Base-by-base conservation (phyloP, 1,140 invertebrate species). In the Aphidius ervi region DNA sequence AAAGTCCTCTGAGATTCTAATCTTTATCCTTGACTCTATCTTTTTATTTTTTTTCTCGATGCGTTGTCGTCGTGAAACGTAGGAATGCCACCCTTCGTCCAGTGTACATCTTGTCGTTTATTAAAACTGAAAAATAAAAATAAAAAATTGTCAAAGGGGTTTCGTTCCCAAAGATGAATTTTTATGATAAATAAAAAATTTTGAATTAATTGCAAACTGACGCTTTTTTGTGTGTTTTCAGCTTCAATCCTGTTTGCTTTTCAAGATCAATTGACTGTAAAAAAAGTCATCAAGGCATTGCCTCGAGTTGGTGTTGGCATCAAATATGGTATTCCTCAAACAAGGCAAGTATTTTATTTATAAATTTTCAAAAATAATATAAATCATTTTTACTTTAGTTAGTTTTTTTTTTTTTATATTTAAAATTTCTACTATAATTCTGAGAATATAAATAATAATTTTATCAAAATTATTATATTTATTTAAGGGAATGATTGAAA, bases 221-320 rank as follows among this genome's bases (percentile, higher is more conserved):
- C 69, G 66, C 68, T 65, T 74, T 73, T 62, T 77, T 74, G 16
- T 16, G 16, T 71, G 62, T 40, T 76, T 83, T 65, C 84, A 98
- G 95, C 96, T 42, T 98, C 97, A 23, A 95, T 99, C 68, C 90
- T 99, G 86, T 99, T 99, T 81, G 94, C 96, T 54, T 99, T 99
- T 75, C 89, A 92, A 60, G 96, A 98, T 76, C 94, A 97, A 78
- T 85, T 90, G 46, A 98, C 94, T 43, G 96, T 99, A 68, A 98
- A 98, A 82, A 96, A 97, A 81, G 95, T 99, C 59, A 97, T 99
- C 75, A 97, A 98, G 81, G 94, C 95, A 1, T 81, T 99, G 65
- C 98, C 98, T 2, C 84, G 95, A 57, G 96, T 99, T 64, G 97
- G 97, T n/a, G 95, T 99, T 43, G 97, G 97, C 66, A 95, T 98